phyloP scores from a whole-genome alignment of 2,888 invertebrate species.

The Stegana nigrithorax region DNA sequence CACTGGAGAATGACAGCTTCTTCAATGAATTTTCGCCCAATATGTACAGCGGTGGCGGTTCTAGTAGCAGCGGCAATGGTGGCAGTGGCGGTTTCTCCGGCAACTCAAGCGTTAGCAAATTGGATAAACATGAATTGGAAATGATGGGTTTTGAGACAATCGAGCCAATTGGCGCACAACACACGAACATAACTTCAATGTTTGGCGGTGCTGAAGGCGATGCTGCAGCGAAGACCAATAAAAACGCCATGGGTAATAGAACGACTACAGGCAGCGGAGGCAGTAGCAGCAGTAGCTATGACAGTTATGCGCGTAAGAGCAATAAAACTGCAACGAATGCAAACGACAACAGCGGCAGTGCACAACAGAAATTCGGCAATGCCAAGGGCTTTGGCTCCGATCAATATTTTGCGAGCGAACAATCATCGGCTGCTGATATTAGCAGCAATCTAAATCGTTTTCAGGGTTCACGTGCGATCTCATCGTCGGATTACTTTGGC shows the following conservation, averaged over 20 bases:
- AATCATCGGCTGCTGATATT: conserved; percentile 60
- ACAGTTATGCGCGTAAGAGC: conserved; percentile 33
- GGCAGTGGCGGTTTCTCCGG: conserved; percentile 11
- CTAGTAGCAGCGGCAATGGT: conserved; percentile 31
- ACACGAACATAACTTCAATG: conserved; percentile 66
- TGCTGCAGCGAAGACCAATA: conserved; percentile 41
- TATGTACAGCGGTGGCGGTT: conserved; percentile 45
- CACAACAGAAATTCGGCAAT: conserved; percentile 95
- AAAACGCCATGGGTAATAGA: too few species aligned
- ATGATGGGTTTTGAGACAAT: conserved; percentile 67
- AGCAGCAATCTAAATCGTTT: conserved; percentile 76
- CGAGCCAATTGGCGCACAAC: conserved; percentile 65
- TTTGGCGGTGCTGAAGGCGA: conserved; percentile 51
- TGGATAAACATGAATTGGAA: conserved; percentile 63
- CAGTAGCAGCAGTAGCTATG: conserved; percentile 36
- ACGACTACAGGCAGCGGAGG: conserved; percentile 19
- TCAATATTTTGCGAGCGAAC: conserved; percentile 89
- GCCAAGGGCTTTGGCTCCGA: conserved; percentile 99
- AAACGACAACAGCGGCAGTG: too few species aligned
- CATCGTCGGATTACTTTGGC: conserved; percentile 95
- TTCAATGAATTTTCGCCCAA: conserved; percentile 55
- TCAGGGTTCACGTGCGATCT: conserved; percentile 94
- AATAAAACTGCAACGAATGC: conserved; percentile 64
- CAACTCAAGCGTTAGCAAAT: conserved; percentile 40
- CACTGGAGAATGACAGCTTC: conserved; percentile 57